These are phyloP conservation scores for Cydia strobilella DNA, from an alignment of 1,140 invertebrate species.

Conservation along the genomic window DNA sequence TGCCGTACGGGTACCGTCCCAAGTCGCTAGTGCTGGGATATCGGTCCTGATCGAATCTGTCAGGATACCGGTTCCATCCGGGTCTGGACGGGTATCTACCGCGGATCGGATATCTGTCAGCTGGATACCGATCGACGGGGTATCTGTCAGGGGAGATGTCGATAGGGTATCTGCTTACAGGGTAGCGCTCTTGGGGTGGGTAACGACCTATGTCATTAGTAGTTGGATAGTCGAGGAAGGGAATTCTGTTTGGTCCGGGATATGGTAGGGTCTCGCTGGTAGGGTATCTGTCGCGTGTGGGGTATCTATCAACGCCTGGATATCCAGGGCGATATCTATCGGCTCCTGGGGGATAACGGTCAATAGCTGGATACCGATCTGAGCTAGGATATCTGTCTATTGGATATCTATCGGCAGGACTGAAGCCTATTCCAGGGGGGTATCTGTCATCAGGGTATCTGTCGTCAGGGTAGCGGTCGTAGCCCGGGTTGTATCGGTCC, in stretches of 20 bases:
- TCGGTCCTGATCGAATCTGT: constrained; percentile 70
- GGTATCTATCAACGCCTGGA: constrained; percentile 51
- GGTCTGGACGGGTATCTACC: constrained; percentile 65
- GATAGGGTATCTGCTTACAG: constrained; percentile 58
- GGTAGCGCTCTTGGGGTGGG: constrained; percentile 76
- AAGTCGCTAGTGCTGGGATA: constrained; percentile 61
- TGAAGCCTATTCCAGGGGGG: constrained; percentile 42
- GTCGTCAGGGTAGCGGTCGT: constrained; percentile 52
- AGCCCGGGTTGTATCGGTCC: constrained; percentile 30
- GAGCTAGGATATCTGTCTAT: constrained; percentile 66
- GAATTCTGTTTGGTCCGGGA: constrained; percentile 48
- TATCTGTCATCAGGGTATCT: constrained; percentile 54
- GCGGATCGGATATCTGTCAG: constrained; percentile 50
- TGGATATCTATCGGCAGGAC: constrained; percentile 59
- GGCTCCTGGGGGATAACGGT: constrained; percentile 45
- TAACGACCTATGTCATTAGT: constrained; percentile 71
- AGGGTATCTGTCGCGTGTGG: constrained; percentile 60
- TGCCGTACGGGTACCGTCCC: constrained; percentile 76
- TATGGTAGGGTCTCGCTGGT: constrained; percentile 38
- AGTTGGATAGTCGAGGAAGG: constrained; percentile 51
- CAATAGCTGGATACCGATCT: constrained; percentile 49
- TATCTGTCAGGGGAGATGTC: constrained; percentile 77
- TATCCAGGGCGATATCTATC: constrained; percentile 46
- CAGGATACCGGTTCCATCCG: constrained; percentile 70
- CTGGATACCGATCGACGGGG: constrained; percentile 42